Evolutionary conservation across 2,888 invertebrate genomes (phyloP), one percentile per base, ranked within the genome.

Genomic region (Muscina levida): DNA sequence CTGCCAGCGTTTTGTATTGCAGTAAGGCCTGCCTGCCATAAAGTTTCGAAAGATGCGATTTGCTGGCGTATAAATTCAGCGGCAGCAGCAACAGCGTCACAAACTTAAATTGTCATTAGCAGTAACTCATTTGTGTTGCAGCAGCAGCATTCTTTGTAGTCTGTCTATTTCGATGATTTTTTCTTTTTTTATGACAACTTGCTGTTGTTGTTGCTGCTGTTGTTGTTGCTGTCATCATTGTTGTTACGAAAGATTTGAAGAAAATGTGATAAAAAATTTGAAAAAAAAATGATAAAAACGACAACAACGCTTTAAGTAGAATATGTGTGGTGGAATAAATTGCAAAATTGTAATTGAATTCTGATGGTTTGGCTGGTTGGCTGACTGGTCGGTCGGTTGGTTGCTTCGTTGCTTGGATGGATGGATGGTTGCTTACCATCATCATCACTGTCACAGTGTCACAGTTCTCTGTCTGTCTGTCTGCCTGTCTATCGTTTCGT

Each of bases 121-220:
- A 72, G 62, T 75, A 51, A 75, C 72, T 66, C 71, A 66, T 39
- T 8, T 59, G 11, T 59, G 48, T 37, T 39, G 59, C 74, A n/a
- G n/a, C n/a, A n/a, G n/a, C n/a, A n/a, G n/a, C n/a, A 79, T 79
- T 75, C 79, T 68, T 72, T 67, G 24, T 57, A 67, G 75, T 79
- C 75, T 79, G 72, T 67, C 39, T 72, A 53, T 53, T 17, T 68
- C 42, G 53, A 53, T 51, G 15, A 24, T 66, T 26, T 10, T 44
- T 22, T 24, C 15, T 10, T 44, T 22, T 24, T 22, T 13, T 11
- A 53, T 24, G 19, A 13, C 22, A 53, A 13, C 13, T 13, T 53
- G 53, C 24, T 22, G 53, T 53, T 24, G 13, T 2, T 22, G 22
- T 13, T 24, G 53, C 19, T 19, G 22, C 17, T 46, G 46, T 46